Conservation (phyloP, 1,140 invertebrate species). For the Halesus radiatus region DNA sequence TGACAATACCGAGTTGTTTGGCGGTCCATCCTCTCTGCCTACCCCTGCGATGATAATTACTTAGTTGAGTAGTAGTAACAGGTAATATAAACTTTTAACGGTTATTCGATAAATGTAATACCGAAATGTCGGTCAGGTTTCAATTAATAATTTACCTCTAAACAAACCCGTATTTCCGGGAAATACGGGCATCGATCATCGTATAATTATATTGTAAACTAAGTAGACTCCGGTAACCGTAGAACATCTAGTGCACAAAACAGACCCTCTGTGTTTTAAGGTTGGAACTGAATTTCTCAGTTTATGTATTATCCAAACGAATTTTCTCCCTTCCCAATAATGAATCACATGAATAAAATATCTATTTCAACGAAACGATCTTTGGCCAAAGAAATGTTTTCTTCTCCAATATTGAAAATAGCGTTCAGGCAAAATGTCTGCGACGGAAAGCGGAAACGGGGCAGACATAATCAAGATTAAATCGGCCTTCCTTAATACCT, state of each 20-base stretch:
- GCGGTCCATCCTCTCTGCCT: too few species aligned
- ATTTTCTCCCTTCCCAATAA: constrained; percentile 49
- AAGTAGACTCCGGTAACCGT: constrained; percentile 5
- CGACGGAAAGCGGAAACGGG: constrained; percentile 26
- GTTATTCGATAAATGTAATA: too few species aligned
- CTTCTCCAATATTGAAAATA: constrained; percentile 34
- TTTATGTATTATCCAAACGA: constrained; percentile 49
- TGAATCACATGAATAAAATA: constrained; percentile 56
- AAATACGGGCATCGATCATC: too few species aligned
- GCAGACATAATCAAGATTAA: constrained; percentile 33
- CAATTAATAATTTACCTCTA: too few species aligned
- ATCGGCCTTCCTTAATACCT: constrained; percentile 16
- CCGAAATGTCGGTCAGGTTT: too few species aligned
- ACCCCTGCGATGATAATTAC: too few species aligned
- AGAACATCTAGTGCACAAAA: neutral
- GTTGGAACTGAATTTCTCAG: constrained; percentile 25
- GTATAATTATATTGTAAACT: constrained; percentile 14
- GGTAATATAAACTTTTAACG: too few species aligned
- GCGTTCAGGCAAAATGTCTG: constrained; percentile 16
- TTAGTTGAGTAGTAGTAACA: too few species aligned
- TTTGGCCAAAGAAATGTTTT: constrained; percentile 25
- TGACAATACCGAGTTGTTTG: too few species aligned
- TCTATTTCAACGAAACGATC: constrained; percentile 51
- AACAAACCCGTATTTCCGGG: too few species aligned
- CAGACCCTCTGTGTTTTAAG: constrained; percentile 15